phyloP scores from a whole-genome alignment of 2,888 invertebrate species.

The Autographa pulchrina region DNA sequence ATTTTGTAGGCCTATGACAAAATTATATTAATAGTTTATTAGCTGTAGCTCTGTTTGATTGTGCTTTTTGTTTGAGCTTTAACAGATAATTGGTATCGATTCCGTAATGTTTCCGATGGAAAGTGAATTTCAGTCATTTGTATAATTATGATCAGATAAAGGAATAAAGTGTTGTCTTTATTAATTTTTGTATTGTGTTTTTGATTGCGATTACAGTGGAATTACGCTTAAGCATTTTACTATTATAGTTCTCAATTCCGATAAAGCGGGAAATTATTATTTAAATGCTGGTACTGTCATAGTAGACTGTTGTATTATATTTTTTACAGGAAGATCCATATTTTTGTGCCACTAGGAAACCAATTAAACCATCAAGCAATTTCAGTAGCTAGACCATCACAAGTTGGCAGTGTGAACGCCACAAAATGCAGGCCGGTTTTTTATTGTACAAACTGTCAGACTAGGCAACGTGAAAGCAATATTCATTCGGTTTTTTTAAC shows the following conservation, averaged over 20 bases:
- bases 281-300: too few relatives aligned
- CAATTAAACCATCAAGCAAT: background rate
- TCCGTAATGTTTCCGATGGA: slow-evolving; percentile 24
- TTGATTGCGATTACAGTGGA: too few relatives aligned
- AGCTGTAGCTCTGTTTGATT: slow-evolving; percentile 36
- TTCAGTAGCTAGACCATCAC: slow-evolving; percentile 13
- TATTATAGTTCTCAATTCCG: background rate
- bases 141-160: slow-evolving; percentile 20
- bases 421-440: slow-evolving; percentile 33
- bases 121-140: slow-evolving; percentile 23
- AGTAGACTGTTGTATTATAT: too few relatives aligned
- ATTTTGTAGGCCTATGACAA: background rate
- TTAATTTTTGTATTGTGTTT: slow-evolving; percentile 6
- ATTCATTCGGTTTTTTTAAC: slow-evolving; percentile 50
- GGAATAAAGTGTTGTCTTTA: slow-evolving; percentile 2
- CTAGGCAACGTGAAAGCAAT: slow-evolving; percentile 38
- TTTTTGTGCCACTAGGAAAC: background rate
- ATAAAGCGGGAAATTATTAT: background rate
- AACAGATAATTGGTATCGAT: slow-evolving; percentile 50
- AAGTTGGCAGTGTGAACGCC: slow-evolving; percentile 21
- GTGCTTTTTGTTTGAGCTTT: slow-evolving; percentile 53
- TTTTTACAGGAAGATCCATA: too few relatives aligned
- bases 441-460: slow-evolving; percentile 32
- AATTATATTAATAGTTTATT: slow-evolving; percentile 51
- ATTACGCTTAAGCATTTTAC: too few relatives aligned